A percentile compares a stretch with the other conserved stretches of the same genome.
Conservation (phyloP, 2,113 vertebrate species). For the Caranx ignobilis region DNA sequence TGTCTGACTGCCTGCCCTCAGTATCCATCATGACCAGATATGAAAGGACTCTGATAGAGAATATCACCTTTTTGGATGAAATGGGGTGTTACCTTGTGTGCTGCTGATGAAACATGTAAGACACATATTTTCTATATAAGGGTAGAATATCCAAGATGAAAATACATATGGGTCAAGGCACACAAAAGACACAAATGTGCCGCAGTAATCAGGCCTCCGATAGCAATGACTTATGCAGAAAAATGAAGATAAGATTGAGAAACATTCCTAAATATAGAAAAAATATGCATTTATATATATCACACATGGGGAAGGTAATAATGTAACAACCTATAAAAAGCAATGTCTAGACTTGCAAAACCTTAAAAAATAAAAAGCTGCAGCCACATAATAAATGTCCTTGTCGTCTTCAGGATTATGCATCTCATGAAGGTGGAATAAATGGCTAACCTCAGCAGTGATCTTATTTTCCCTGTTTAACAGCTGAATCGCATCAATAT, state of each 20-base stretch:
- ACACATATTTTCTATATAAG: conserved; percentile 20
- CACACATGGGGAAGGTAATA: not conserved
- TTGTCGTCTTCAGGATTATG: conserved; percentile 1
- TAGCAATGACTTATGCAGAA: not conserved
- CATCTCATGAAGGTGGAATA: conserved; percentile 19
- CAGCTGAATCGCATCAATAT: conserved; percentile 61
- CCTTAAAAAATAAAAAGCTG: conserved; percentile 4
- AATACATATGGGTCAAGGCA: not conserved
- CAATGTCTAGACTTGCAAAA: not conserved
- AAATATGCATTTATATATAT: not conserved
- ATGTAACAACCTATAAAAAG: not conserved
- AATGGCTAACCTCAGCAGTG: conserved; percentile 47
- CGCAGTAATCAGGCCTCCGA: not conserved
- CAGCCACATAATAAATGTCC: conserved; percentile 4
- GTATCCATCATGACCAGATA: conserved; percentile 69
- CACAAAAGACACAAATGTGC: not conserved
- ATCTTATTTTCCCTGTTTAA: conserved; percentile 45
- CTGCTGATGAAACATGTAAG: conserved; percentile 48
- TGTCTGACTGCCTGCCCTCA: conserved; percentile 60
- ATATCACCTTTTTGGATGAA: conserved; percentile 44
- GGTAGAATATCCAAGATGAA: not conserved
- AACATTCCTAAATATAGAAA: not conserved
- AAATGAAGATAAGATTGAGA: not conserved
- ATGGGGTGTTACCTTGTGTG: conserved; percentile 42
- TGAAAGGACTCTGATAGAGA: conserved; percentile 59